Base-by-base conservation (phyloP, 2,888 invertebrate genomes). In the Mimachlamys varia region DNA sequence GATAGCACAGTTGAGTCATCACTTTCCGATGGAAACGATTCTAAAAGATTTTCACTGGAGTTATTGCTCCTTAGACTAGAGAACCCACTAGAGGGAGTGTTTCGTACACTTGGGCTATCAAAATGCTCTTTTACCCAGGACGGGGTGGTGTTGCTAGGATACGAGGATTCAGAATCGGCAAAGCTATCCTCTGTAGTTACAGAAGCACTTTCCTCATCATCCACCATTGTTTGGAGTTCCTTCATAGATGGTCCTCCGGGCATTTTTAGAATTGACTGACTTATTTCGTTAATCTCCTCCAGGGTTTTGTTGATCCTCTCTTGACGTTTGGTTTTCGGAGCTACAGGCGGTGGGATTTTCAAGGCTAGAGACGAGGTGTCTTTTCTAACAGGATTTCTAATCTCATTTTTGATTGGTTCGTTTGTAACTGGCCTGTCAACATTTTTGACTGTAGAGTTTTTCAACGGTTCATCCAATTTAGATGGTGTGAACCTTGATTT, bases 11-110 rank as follows among this genome's bases (percentile, higher is more conserved):
- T 76, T 1, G 76, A 76, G 7, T 33, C 76, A 33, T 76, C 76
- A 76, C 76, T 76, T 76, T 27, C 76, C 2, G 13, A 76, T 13
- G 76, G 33, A 33, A 27, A 76, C 12, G 76, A 33, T 76, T 33
- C 76, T 76, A 76, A 33, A 33, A 76, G 76, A 33, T 76, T 76
- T 76, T 76, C 76, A 76, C 76, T 33, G 10, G 76, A 76, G 33
- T 76, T 76, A 76, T 76, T 76, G 33, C 76, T 76, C 33, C 76
- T 76, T 33, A 76, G 76, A 76, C 76, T 76, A 2, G 76, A 76
- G 76, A 76, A 76, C 3, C 76, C 76, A 76, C 76, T 76, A 33
- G 76, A 76, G 33, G 76, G 76, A 1, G 76, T 76, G 22, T 76
- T 76, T 13, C 76, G 76, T 33, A 76, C 33, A 76, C 76, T 76